phyloP scores from a whole-genome alignment of 2,113 vertebrate genomes.

The Erinaceus europaeus region DNA sequence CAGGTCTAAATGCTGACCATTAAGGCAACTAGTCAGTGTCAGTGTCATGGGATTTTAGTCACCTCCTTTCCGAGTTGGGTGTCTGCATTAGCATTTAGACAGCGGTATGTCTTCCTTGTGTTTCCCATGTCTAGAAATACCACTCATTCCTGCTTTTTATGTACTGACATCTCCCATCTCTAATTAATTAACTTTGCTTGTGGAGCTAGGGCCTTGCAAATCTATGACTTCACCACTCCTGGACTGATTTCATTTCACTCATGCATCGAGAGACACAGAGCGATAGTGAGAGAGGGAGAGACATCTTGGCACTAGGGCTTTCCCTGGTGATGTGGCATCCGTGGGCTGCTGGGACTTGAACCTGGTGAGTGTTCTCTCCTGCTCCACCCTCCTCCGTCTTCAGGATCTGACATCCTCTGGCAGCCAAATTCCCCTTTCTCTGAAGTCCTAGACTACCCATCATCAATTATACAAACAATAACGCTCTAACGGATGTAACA shows the following conservation, averaged over 20 bases:
- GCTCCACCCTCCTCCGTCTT: too few relatives aligned
- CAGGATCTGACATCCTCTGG: not conserved
- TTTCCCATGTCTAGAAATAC: too few relatives aligned
- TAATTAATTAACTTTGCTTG: not conserved
- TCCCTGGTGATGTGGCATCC: too few relatives aligned
- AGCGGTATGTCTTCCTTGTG: not conserved
- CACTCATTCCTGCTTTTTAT: not conserved
- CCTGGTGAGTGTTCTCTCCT: too few relatives aligned
- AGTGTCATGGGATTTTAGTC: not conserved
- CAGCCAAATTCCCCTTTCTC: not conserved
- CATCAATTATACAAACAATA: fast-evolving
- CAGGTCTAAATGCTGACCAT: not conserved
- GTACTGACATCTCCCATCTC: not conserved
- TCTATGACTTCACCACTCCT: too few relatives aligned
- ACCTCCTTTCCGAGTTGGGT: fast-evolving
- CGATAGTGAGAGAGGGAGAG: too few relatives aligned
- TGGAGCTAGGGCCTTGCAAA: too few relatives aligned
- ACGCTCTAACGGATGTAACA: not conserved
- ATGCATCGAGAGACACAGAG: too few relatives aligned
- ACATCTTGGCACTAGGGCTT: too few relatives aligned
- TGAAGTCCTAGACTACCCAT: not conserved
- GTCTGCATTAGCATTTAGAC: not conserved
- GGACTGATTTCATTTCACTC: too few relatives aligned
- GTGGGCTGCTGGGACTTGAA: too few relatives aligned
- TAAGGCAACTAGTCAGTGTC: not conserved